These are phyloP conservation scores for Apodemia duryi DNA, from an alignment of 2,888 invertebrate species.

Conservation along the genomic window DNA sequence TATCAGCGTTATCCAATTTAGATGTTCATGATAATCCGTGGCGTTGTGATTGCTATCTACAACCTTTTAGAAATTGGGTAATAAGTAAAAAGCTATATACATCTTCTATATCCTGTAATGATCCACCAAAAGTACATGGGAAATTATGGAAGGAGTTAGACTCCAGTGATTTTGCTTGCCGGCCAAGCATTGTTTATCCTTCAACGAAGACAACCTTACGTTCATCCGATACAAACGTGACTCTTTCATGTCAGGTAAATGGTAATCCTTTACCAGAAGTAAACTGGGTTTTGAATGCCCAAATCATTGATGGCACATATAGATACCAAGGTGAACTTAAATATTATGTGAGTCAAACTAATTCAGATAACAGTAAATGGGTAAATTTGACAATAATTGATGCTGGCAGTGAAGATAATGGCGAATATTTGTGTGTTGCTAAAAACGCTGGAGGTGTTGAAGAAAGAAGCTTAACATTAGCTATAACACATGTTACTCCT, in stretches of 20 bases:
- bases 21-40: conserved; percentile 90
- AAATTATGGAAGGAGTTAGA: conserved; percentile 86
- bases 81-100: conserved; percentile 86
- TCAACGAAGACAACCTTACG: conserved; percentile 79
- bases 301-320: conserved; percentile 77
- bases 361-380: conserved; percentile 73
- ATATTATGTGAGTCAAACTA: conserved; percentile 59
- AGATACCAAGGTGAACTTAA: conserved; percentile 71
- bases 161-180: conserved; percentile 89
- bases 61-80: conserved; percentile 88
- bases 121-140: conserved; percentile 83
- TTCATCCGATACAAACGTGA: conserved; percentile 82
- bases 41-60: conserved; percentile 92
- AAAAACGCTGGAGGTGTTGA: conserved; percentile 90
- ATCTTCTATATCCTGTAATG: conserved; percentile 84
- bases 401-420: conserved; percentile 82
- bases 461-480: conserved; percentile 85
- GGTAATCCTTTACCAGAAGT: conserved; percentile 89
- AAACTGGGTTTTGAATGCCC: conserved; percentile 85
- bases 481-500: conserved; percentile 63
- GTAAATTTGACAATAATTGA: conserved; percentile 84
- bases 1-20: conserved; percentile 85
- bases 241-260: conserved; percentile 85
- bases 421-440: conserved; percentile 88
- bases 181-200: conserved; percentile 86